Conservation (phyloP, 2,113 vertebrate genomes). For the Eonycteris spelaea region DNA sequence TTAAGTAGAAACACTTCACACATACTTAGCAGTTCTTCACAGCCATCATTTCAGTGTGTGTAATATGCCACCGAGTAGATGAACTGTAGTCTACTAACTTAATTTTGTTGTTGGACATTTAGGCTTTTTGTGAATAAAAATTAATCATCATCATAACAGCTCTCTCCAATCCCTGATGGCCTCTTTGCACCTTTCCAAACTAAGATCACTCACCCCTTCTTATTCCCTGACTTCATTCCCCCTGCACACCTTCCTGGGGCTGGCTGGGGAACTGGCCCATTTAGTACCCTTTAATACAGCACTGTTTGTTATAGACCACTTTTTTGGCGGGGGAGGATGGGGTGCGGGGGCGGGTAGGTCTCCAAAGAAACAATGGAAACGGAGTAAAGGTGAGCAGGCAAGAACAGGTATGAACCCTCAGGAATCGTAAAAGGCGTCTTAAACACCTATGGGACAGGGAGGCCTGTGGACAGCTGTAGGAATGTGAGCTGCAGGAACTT, state of each 20-base stretch:
- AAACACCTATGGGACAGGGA: background rate
- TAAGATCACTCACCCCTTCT: background rate
- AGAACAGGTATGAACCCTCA: background rate
- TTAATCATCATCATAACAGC: background rate
- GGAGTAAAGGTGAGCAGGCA: background rate
- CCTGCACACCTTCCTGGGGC: background rate
- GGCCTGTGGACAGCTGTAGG: background rate
- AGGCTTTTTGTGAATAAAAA: constrained; percentile 8
- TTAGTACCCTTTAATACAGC: background rate
- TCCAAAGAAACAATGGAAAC: background rate
- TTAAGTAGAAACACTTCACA: background rate
- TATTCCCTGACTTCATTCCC: background rate
- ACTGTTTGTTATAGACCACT: background rate
- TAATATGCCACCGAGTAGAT: background rate
- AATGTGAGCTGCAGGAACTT: too few species aligned
- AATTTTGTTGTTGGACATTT: background rate
- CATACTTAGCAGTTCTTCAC: background rate
- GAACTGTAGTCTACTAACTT: background rate
- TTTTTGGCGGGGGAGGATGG: too few species aligned
- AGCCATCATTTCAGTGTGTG: background rate
- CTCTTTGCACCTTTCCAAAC: background rate
- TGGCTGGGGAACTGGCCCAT: too few species aligned
- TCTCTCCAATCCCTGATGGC: background rate
- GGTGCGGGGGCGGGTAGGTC: too few species aligned
- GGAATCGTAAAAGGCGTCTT: background rate